Conservation (phyloP, 2,113 vertebrate genomes). For the Phrynosoma blainvillii region DNA sequence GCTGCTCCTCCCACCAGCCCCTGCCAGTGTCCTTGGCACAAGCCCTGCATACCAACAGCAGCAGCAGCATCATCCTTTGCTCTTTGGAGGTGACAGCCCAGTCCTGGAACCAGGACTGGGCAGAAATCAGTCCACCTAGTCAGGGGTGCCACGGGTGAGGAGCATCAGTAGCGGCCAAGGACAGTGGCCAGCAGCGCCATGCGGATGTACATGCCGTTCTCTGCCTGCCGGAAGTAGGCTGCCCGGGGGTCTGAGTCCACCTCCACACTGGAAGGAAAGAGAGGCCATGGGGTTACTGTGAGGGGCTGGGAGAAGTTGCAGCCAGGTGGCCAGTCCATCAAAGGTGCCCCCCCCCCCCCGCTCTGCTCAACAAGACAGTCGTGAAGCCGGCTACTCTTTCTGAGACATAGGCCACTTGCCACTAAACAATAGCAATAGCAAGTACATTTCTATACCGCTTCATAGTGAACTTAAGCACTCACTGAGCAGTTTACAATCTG, state of each 20-base stretch:
- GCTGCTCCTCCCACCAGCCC: no score
- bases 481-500: no score
- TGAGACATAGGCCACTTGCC: no score
- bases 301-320: no score
- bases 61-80: neutral
- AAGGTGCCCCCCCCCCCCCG: no score
- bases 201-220: constrained; percentile 96
- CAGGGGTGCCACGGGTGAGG: neutral
- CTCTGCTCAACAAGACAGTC: no score
- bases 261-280: constrained; percentile 78
- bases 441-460: no score
- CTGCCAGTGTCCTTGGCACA: neutral
- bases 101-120: neutral
- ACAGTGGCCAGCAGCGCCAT: constrained; percentile 95
- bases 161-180: constrained; percentile 80
- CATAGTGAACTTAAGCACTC: no score
- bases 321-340: no score
- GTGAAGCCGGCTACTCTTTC: no score
- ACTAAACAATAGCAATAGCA: no score
- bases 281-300: no score
- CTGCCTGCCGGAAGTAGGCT: constrained; percentile 95
- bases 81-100: neutral
- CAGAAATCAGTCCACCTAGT: neutral
- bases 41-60: neutral
- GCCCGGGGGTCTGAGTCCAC: constrained; percentile 95